These are phyloP conservation scores for Epirrita christyi DNA, from an alignment of 2,888 invertebrate species.

Conservation along the genomic window DNA sequence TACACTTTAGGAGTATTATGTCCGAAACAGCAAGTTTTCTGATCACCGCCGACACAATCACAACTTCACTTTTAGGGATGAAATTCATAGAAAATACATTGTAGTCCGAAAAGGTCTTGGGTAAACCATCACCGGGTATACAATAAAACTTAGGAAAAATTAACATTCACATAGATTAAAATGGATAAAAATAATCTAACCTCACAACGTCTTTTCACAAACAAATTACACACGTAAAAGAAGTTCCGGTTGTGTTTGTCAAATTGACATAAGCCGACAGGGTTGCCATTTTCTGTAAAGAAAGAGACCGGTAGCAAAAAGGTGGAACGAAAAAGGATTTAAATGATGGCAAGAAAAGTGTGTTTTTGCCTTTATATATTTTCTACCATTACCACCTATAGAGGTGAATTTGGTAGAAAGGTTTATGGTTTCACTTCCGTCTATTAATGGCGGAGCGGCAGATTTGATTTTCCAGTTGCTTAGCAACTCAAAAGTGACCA, in stretches of 20 bases:
- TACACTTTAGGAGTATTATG: conserved; percentile 5
- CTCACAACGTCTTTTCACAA: conserved; percentile 75
- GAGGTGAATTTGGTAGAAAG: too few relatives aligned
- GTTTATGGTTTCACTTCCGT: conserved; percentile 9
- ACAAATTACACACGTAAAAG: conserved; percentile 68
- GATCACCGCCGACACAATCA: conserved; percentile 37
- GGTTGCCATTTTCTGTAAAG: conserved; percentile 24
- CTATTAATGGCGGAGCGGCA: conserved; percentile 17
- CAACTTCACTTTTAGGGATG: conserved; percentile 38
- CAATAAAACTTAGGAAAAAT: conserved; percentile 1
- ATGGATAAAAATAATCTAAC: conserved; percentile 72
- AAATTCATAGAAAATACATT: conserved; percentile 33
- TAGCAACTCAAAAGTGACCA: conserved; percentile 40
- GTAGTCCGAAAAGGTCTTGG: background rate
- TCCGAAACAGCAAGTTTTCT: conserved; percentile 7
- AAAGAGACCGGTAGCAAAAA: too few relatives aligned
- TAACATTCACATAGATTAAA: conserved; percentile 50
- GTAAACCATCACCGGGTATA: conserved; percentile 6
- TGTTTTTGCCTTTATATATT: conserved; percentile 3
- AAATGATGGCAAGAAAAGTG: too few relatives aligned
- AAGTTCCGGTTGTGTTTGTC: conserved; percentile 48
- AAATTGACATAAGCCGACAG: conserved; percentile 37
- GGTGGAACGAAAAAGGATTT: too few relatives aligned
- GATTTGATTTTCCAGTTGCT: conserved; percentile 40
- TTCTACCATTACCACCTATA: conserved; percentile 1